Base-by-base conservation (phyloP, 2,113 vertebrate species). In the Cariama cristata region DNA sequence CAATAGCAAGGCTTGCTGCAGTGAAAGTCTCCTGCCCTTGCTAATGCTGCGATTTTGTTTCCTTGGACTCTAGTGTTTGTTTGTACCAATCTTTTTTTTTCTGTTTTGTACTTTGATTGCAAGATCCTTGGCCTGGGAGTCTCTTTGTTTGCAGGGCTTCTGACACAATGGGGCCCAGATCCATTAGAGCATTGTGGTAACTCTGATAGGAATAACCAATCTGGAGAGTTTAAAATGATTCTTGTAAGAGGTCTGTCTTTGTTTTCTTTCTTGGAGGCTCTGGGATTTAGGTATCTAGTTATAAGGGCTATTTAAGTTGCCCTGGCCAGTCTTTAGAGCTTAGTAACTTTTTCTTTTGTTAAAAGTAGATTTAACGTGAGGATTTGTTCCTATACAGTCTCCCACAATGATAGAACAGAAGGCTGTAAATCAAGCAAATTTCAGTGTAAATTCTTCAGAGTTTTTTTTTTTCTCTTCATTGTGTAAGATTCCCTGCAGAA, bases 381-480 rank as follows among this genome's bases (percentile, higher is more conserved):
- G 77, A 77, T 71, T 55, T 45, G 38, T 76, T 91, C 93, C 86
- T 45, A 3, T 50, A 45, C 63, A 7, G 12, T 79, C 85, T 91
- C 62, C 79, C 47, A 38, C 17, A 33, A 90, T 68, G 60, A 68
- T 3, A 44, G 93, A 96, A 95, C 88, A 98, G 90, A 97, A 96
- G 91, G 96, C 12, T 90, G 92, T 94, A 96, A 91, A 96, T 96
- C 76, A 79, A 72, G 60, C 67, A 92, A 68, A 85, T 92, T 91
- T 93, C 64, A 79, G 63, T 42, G 94, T 96, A 93, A 97, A 94
- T 93, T 82, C 92, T 95, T 97, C 89, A 90, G 53, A 49, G 47
- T 14, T 69, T 93, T 86, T 14, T 69, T 93, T 86, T 93, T 88
- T 40, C 40, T 87, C 55, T 12, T 66, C 62, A 23, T 72, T 93